Percentiles rank a stretch among this genome's conserved stretches.
These are phyloP conservation scores for Agriopis marginaria DNA, from an alignment of 2,888 invertebrate species.

Conservation along the genomic window DNA sequence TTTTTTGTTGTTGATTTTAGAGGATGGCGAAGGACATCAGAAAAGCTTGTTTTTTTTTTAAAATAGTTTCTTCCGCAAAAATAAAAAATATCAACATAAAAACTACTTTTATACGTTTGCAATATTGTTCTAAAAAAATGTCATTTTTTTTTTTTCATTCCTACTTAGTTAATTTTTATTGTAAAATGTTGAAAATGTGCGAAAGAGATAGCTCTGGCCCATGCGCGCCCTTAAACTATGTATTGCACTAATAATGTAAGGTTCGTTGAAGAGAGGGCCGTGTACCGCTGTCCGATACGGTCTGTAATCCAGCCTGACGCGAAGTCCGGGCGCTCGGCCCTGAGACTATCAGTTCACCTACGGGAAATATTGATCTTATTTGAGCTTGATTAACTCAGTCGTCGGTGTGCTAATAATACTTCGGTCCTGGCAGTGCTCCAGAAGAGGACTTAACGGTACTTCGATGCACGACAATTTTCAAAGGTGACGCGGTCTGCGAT, in stretches of 20 bases:
- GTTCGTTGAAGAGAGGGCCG: conserved; percentile 47
- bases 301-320: conserved; percentile 65
- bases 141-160: no score
- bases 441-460: conserved; percentile 84
- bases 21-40: no score
- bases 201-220: no score
- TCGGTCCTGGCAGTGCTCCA: conserved; percentile 80
- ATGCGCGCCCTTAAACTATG: no score
- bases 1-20: no score
- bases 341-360: conserved; percentile 74
- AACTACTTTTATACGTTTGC: no score
- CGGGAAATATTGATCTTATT: conserved; percentile 85
- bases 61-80: no score
- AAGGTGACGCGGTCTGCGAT: conserved; percentile 72
- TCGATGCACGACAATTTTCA: conserved; percentile 81
- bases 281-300: conserved; percentile 55
- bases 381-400: conserved; percentile 85
- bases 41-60: no score
- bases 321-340: conserved; percentile 61
- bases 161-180: no score
- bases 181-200: no score
- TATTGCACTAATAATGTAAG: conserved; percentile 37
- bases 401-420: conserved; percentile 84
- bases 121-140: no score
- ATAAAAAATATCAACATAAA: no score